Evolutionary conservation across 2,888 invertebrate species (phyloP), one percentile per base, ranked within the genome.

Genomic region (Tryphoninae sp.): DNA sequence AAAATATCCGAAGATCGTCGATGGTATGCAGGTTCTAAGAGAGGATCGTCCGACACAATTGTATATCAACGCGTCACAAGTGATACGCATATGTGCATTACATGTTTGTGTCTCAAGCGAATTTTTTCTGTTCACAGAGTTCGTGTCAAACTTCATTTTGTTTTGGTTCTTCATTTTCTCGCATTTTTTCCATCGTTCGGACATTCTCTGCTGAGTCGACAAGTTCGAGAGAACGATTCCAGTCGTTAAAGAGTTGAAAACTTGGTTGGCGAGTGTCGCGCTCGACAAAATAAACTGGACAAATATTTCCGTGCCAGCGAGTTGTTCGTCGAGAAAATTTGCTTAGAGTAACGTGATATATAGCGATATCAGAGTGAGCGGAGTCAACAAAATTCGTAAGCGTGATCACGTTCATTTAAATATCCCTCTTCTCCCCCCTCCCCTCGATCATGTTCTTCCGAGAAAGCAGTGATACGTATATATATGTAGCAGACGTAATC

Each of bases 1-100:
- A 45, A 75, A 75, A 75, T 68, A 76, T 68, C 59, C 22, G 61
- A 68, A 68, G 51, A 68, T 76, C 76, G 61, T 49, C 59, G 49
- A 19, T 11, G 53, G n/a, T 67, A 33, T 42, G 23, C 33, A 23
- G 26, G 16, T 68, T 76, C 59, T 51, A 40, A 68, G 51, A 61
- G 68, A 68, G 49, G 55, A 22, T 6, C 22, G 51, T 68, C 33
- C 22, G 51, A 51, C 16, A 76, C 16, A 19, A 68, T 49, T 68
- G 42, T 9, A 68, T 55, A 64, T 65, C 22, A 19, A 42, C 8
- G 33, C 8, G n/a, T 33, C 33, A 6, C 58, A 40, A 16, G 49
- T 49, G 33, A 33, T 33, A 33, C 33, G 33, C 33, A 33, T 33
- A 33, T 7, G 4, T 4, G 1, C 33, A 6, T 8, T 2, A 19